Evolutionary conservation across 2,113 vertebrate species (phyloP).

Genomic region (Phalacrocorax carbo): DNA sequence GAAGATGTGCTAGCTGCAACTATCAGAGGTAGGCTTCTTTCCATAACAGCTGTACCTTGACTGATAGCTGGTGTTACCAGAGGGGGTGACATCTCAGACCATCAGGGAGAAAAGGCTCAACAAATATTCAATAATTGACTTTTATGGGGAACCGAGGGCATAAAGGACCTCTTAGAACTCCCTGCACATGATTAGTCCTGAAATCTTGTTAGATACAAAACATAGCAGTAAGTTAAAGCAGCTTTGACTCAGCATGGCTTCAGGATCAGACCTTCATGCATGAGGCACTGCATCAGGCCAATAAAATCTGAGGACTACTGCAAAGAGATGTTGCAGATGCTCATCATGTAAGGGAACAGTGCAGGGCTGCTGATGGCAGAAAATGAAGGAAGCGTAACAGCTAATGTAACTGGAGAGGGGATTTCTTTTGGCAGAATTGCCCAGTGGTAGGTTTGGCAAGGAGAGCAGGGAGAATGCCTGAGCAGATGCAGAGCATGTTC

Average conservation of each 20-base stretch:
- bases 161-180: neutral
- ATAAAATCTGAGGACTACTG: neutral
- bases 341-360: neutral
- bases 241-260: neutral
- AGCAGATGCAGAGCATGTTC: accelerated
- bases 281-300: neutral
- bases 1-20: neutral
- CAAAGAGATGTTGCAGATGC: neutral
- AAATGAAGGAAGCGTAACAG: neutral
- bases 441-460: neutral
- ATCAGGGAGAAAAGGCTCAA: neutral
- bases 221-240: neutral
- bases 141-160: neutral
- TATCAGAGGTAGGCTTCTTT: neutral
- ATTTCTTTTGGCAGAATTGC: neutral
- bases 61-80: neutral
- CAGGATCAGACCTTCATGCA: neutral
- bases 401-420: neutral
- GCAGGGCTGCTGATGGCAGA: neutral
- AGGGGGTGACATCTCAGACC: neutral
- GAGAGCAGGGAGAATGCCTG: neutral
- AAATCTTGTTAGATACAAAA: neutral
- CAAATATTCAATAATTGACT: neutral
- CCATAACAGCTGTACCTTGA: neutral
- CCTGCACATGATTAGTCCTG: accelerated